These are phyloP conservation scores for Orchestia grillus DNA, from an alignment of 1,140 invertebrate genomes.

Conservation along the genomic window DNA sequence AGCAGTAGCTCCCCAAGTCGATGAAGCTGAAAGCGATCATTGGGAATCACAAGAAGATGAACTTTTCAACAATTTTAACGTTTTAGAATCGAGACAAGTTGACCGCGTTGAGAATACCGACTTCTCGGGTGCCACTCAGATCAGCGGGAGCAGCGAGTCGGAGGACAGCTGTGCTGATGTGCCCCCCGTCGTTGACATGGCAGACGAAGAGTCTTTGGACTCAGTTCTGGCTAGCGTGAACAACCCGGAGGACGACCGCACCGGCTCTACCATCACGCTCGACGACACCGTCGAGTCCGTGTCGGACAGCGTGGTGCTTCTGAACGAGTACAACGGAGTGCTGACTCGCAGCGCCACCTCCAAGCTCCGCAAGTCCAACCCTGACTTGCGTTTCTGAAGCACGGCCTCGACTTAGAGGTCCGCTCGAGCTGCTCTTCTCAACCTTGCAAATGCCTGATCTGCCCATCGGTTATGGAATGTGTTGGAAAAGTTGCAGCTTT, in stretches of 20 bases:
- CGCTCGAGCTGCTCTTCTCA: background rate
- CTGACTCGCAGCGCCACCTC: background rate
- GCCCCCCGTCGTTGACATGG: background rate
- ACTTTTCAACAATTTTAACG: background rate
- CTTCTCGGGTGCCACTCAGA: background rate
- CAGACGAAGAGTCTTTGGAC: background rate
- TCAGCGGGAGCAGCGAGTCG: background rate
- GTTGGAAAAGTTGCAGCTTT: background rate
- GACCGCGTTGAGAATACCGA: background rate
- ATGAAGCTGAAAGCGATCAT: background rate
- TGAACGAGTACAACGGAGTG: conserved; percentile 17
- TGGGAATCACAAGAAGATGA: background rate
- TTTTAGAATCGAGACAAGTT: background rate
- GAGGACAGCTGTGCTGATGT: conserved; percentile 1
- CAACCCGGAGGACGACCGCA: background rate
- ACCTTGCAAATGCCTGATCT: background rate
- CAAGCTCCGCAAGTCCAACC: background rate
- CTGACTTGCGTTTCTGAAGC: background rate
- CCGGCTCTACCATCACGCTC: background rate
- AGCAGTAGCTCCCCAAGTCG: background rate
- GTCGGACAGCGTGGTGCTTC: background rate
- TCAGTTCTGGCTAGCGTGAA: background rate
- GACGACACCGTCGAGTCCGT: conserved; percentile 5
- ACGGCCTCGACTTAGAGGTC: background rate
- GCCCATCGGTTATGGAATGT: background rate